Evolutionary conservation across 1,140 invertebrate species (phyloP).

Genomic region (Hestina assimilis): DNA sequence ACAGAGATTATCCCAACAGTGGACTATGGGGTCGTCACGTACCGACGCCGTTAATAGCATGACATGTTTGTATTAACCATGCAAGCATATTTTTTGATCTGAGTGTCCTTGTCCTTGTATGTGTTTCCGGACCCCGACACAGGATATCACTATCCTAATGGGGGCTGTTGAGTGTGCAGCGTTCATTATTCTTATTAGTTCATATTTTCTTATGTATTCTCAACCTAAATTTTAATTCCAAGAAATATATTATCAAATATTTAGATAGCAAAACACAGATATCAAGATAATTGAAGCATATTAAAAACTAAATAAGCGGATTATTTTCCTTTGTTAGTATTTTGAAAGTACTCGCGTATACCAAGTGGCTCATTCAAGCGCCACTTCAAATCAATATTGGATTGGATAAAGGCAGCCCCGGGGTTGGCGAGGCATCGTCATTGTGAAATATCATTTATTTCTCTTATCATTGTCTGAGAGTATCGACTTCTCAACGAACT

Average conservation of each 20-base stretch:
- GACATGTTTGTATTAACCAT: too few species aligned
- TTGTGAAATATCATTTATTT: constrained; percentile 61
- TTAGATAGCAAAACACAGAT: background rate
- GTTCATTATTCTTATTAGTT: too few species aligned
- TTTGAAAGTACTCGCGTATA: constrained; percentile 25
- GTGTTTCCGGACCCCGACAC: too few species aligned
- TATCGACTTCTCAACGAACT: constrained; percentile 44
- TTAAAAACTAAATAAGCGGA: constrained; percentile 1
- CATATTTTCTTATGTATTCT: too few species aligned
- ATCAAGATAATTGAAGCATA: background rate
- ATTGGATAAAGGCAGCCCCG: constrained; percentile 34
- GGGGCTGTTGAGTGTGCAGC: too few species aligned
- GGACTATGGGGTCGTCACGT: too few species aligned
- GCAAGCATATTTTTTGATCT: too few species aligned
- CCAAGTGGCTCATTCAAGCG: constrained; percentile 22
- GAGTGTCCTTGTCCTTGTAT: too few species aligned
- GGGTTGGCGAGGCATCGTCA: constrained; percentile 30
- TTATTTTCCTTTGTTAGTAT: constrained; percentile 13
- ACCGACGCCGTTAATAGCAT: too few species aligned
- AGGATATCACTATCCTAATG: too few species aligned
- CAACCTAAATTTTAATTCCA: too few species aligned
- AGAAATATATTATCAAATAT: background rate
- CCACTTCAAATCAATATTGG: constrained; percentile 36
- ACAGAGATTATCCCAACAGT: too few species aligned
- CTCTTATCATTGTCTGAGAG: constrained; percentile 61